phyloP scores from a whole-genome alignment of 2,888 invertebrate genomes.

The Drosophila nr. medialis region DNA sequence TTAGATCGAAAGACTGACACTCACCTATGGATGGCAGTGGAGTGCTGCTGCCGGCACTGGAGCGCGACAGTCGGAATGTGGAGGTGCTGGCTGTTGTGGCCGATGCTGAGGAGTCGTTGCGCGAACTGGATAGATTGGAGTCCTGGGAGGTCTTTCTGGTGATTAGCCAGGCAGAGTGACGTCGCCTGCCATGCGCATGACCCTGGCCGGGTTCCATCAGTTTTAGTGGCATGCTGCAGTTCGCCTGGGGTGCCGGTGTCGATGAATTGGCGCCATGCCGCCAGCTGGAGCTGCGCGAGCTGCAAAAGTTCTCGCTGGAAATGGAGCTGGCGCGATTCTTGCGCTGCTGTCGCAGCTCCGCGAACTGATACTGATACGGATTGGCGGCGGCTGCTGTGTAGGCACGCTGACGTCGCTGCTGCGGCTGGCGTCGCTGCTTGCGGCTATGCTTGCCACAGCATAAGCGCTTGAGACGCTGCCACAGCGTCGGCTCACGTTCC shows the following conservation, averaged over 20 bases:
- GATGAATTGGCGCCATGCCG: slow-evolving; percentile 88
- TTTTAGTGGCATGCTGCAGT: slow-evolving; percentile 90
- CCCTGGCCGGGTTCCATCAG: slow-evolving; percentile 87
- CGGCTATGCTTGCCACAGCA: slow-evolving; percentile 66
- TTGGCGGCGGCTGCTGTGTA: slow-evolving; percentile 86
- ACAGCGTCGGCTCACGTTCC: slow-evolving; percentile 72
- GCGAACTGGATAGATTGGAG: slow-evolving; percentile 94
- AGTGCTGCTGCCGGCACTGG: slow-evolving; percentile 88
- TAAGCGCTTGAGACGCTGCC: slow-evolving; percentile 82
- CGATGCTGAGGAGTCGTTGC: slow-evolving; percentile 96
- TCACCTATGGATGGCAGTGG: slow-evolving; percentile 84
- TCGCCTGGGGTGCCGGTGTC: slow-evolving; percentile 57
- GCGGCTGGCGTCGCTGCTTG: slow-evolving; percentile 66
- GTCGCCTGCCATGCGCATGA: slow-evolving; percentile 86
- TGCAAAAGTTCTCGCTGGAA: slow-evolving; percentile 95
- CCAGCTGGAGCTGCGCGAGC: slow-evolving; percentile 95
- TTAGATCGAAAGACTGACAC: neutral
- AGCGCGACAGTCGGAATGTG: slow-evolving; percentile 94
- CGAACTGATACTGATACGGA: slow-evolving; percentile 91
- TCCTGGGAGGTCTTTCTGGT: slow-evolving; percentile 97
- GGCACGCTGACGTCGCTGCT: slow-evolving; percentile 72
- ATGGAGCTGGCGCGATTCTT: slow-evolving; percentile 92
- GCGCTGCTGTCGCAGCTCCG: slow-evolving; percentile 90
- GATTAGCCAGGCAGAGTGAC: slow-evolving; percentile 95
- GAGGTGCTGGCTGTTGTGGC: slow-evolving; percentile 96